Base-by-base conservation (phyloP, 2,797 vertebrate genomes). In the Menidia menidia region DNA sequence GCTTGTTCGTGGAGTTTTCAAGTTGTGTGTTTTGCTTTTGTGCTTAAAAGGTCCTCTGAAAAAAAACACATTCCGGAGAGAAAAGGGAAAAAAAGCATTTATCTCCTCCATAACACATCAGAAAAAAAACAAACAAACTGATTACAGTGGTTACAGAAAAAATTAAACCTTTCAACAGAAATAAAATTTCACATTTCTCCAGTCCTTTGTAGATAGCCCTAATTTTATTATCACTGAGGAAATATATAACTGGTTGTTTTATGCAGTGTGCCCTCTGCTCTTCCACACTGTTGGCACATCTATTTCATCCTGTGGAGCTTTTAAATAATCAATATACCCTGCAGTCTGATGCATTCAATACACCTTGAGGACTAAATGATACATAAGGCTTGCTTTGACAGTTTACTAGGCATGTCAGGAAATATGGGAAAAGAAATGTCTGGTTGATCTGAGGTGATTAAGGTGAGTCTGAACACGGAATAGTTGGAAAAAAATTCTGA, bases 321-420 rank as follows among this genome's bases (percentile, higher is more conserved):
- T 89, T 84, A 89, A 86, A 84, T 84, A 87, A 92, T 93, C 92
- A 87, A 90, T 92, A 90, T 64, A 73, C 42, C 74, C 48, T 57
- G 51, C 19, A 41, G 82, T 77, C 70, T 81, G 79, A 83, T 82
- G 73, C 75, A 57, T 86, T 88, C 80, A 77, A 83, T 84, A 87
- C 57, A 83, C 65, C 47, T 70, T 85, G 77, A 87, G 63, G 73
- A 86, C 74, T 78, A 87, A 88, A 85, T 84, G 77, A 82, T 77
- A 86, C 43, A 44, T 13, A 4, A 43, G 53, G 63, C 61, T 83
- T 81, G 59, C 88, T 87, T 73, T 52, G 66, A 71, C 31, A 68
- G 52, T 69, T 71, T 62, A 25, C 25, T 25, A 11, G 32, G 70
- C n/a, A 56, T 42, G 43, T 1, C 4, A 30, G n/a, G 30, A 35